Base-by-base conservation (phyloP, 1,140 invertebrate species). In the Danaus melanippus region DNA sequence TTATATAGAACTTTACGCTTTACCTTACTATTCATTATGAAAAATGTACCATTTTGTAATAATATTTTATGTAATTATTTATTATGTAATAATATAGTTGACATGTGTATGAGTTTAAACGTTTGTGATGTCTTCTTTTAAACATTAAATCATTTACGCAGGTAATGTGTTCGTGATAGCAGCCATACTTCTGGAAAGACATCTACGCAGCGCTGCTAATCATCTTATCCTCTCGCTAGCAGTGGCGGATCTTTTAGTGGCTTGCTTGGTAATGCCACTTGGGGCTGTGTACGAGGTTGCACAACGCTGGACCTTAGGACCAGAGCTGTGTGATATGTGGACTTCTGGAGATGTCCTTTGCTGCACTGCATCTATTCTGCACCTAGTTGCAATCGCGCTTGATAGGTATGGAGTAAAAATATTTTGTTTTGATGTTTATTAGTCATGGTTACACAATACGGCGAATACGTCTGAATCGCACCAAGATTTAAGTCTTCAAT, bases 151-250 rank as follows among this genome's bases (percentile, higher is more conserved):
- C 42, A 50, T 58, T 40, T 58, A 86, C 75, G 12, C 84, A 95
- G 97, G 97, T 15, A 98, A 98, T 82, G 92, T 97, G 11, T 97
- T 98, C 86, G 96, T 98, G 49, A 97, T 98, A 86, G 93, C 94
- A n/a, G 96, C 96, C 40, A 96, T 98, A 67, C 86, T 97, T 21
- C 85, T 97, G 46, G 96, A 98, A 78, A 88, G 95, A 51, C 95
- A 96, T 78, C 87, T 98, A 39, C 94, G 95, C 68, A 94, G 91
- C 66, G 94, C 95, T 7, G 94, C 94, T 41, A 96, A 96, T 80
- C 96, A 96, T 84, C 87, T 97, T 62, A 95, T 97, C 59, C 88
- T 96, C 42, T 96, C 94, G 8, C 84, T 96, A 70, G 95, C 95
- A 2, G 93, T 96, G 12, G 95, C 95, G 1, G 95, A 97, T 81